Base-by-base conservation (phyloP, 1,140 invertebrate species). In the Drosophila prosaltans region DNA sequence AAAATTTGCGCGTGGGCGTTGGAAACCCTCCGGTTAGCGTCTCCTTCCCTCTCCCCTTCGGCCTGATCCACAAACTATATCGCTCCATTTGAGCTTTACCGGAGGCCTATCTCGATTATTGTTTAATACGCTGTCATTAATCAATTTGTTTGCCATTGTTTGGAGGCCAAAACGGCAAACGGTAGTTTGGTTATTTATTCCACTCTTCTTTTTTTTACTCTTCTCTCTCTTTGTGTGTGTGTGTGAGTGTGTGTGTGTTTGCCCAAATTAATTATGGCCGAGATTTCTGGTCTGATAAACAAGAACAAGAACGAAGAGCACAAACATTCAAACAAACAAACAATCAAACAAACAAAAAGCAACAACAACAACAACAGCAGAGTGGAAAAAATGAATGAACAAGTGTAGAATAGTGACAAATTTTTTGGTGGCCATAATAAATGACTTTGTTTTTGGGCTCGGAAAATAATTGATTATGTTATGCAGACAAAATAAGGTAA, bases 61-160 rank as follows among this genome's bases (percentile, higher is more conserved):
- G 30, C 63, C 11, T 43, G 11, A 21, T 8, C 45, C 24, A 51
- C 21, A 51, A 51, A 26, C 45, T 51, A 51, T 64, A 9, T 51
- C 8, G 30, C 54, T 75, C 36, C 58, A 36, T 39, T 40, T 60
- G 45, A 71, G 65, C 78, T 65, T 73, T 70, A 59, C 69, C 75
- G 69, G 55, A 65, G 71, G 84, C 84, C 84, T 88, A 88, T 88
- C 84, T 89, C 84, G 84, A 88, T 88, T 88, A 88, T 88, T 89
- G 84, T 88, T 88, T 88, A 88, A 88, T 88, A 81, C 80, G 84
- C 74, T 81, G 84, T 89, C 84, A 88, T 88, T 88, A 88, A 88
- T 88, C 84, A 88, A 88, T 88, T 88, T 88, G 84, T 84, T 88
- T 83, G 83, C 77, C 84, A 88, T 88, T 88, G 83, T 88, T 88